Evolutionary conservation across 2,888 invertebrate species (phyloP).

Genomic region (Mayetiola destructor): DNA sequence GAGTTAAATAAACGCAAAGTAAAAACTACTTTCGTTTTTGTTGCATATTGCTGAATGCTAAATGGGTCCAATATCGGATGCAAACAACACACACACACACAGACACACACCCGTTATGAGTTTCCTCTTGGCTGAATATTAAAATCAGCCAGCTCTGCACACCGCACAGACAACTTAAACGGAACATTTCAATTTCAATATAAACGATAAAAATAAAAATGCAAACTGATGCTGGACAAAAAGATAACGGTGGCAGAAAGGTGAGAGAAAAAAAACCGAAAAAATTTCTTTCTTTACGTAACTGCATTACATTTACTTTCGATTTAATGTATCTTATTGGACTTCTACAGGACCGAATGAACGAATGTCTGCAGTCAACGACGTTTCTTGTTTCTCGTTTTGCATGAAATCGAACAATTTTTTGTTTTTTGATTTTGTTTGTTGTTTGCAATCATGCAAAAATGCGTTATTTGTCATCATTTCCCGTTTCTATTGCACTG

Average conservation of each 20-base stretch:
- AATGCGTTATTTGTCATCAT: neutral
- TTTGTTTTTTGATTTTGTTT: neutral
- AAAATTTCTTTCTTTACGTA: conserved; percentile 10
- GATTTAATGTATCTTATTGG: conserved; percentile 7
- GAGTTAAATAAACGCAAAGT: too few species aligned
- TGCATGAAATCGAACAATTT: too few species aligned
- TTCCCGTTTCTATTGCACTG: neutral
- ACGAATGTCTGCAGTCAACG: conserved; percentile 9
- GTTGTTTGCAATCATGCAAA: neutral
- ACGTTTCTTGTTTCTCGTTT: neutral
- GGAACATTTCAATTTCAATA: too few species aligned
- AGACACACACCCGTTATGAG: conserved; percentile 9
- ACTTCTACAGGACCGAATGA: conserved; percentile 5
- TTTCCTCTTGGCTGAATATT: too few species aligned
- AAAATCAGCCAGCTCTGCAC: too few species aligned
- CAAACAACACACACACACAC: too few species aligned
- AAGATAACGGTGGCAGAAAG: too few species aligned
- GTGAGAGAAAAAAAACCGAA: too few species aligned
- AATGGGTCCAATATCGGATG: conserved; percentile 10
- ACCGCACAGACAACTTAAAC: too few species aligned
- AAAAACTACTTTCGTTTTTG: conserved; percentile 12
- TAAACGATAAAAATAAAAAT: too few species aligned
- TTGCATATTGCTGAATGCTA: conserved; percentile 7
- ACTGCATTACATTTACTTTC: conserved; percentile 10
- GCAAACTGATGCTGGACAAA: too few species aligned